Conservation (phyloP, 2,888 invertebrate species). For the Melanostoma mellinum region DNA sequence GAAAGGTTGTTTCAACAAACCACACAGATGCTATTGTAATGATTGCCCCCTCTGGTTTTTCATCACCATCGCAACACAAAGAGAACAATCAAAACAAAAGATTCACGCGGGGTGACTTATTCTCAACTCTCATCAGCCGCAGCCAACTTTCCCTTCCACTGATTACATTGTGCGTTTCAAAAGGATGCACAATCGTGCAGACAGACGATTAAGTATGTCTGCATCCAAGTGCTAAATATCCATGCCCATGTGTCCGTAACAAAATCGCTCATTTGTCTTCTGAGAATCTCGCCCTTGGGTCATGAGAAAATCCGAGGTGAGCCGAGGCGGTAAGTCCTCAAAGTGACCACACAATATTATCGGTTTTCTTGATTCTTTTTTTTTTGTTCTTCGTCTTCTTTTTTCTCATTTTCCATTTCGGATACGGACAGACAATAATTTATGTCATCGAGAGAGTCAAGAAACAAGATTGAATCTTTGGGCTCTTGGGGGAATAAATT, state of each 20-base stretch:
- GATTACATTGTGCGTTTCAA: neutral
- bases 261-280: conserved; percentile 55
- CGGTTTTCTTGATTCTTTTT: neutral
- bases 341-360: conserved; percentile 66
- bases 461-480: conserved; percentile 56
- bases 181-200: conserved; percentile 52
- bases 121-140: neutral
- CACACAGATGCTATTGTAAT: conserved; percentile 37
- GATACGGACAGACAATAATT: conserved; percentile 43
- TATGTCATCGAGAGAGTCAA: conserved; percentile 57
- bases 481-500: conserved; percentile 43
- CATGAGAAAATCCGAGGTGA: conserved; percentile 22
- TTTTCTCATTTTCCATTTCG: conserved; percentile 14
- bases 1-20: conserved; percentile 30
- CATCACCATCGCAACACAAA: conserved; percentile 19
- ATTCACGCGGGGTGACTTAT: conserved; percentile 26
- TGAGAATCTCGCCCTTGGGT: conserved; percentile 17
- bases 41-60: conserved; percentile 16
- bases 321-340: conserved; percentile 49
- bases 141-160: neutral
- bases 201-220: conserved; percentile 54
- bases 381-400: neutral
- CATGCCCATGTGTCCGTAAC: conserved; percentile 39
- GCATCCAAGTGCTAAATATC: conserved; percentile 55
- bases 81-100: conserved; percentile 17